These are phyloP conservation scores for Myocastor coypus DNA, from an alignment of 2,113 vertebrate genomes.

Conservation along the genomic window DNA sequence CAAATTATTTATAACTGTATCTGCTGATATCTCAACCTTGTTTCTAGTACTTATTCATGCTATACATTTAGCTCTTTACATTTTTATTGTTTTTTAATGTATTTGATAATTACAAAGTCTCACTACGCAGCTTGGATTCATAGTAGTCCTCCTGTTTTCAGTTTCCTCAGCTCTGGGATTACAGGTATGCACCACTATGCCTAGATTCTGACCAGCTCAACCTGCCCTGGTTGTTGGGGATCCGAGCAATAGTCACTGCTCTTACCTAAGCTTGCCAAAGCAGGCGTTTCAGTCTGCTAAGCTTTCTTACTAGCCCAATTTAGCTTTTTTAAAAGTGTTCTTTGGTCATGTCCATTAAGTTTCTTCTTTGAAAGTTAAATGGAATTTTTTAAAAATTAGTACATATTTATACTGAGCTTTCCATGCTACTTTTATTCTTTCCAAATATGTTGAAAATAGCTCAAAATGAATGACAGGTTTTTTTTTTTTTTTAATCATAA, in stretches of 20 bases:
- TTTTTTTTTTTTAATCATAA: background rate
- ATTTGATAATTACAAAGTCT: too few species aligned
- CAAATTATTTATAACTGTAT: background rate
- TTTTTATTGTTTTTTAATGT: too few species aligned
- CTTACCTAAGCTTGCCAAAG: too few species aligned
- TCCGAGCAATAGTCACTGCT: too few species aligned
- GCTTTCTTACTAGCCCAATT: too few species aligned
- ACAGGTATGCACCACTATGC: too few species aligned
- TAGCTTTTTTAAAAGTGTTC: background rate
- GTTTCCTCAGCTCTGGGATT: too few species aligned
- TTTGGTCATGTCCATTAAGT: background rate
- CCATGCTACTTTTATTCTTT: background rate
- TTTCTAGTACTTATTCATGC: background rate
- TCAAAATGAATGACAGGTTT: background rate
- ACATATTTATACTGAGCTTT: background rate
- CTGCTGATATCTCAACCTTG: background rate
- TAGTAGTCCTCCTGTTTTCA: too few species aligned
- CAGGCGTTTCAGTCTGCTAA: too few species aligned
- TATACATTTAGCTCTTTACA: background rate
- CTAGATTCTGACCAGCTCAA: too few species aligned
- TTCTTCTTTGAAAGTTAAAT: background rate
- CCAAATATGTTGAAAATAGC: background rate
- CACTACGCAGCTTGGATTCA: too few species aligned
- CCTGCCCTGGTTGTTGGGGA: too few species aligned
- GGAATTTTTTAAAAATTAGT: background rate